A percentile compares a stretch with the other conserved stretches of the same genome.
Evolutionary conservation across 2,888 invertebrate genomes (phyloP).

Genomic region (Calameuta idolon): DNA sequence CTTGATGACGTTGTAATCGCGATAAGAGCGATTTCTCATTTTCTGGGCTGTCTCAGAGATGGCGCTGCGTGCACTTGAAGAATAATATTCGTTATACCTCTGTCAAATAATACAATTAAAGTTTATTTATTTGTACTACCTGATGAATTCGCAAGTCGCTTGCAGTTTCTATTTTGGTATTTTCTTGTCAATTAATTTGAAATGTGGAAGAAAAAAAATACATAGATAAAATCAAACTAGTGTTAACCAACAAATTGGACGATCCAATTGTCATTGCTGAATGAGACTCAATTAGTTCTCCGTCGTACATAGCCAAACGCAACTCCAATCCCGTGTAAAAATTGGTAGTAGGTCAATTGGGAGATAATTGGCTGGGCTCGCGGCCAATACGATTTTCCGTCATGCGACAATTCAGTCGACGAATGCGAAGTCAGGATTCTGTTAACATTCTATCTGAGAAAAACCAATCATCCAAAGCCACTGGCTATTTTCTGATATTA

Average conservation of each 20-base stretch:
- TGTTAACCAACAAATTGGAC: not conserved
- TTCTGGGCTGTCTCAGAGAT: not conserved
- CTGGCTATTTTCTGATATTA: not conserved
- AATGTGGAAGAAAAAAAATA: not conserved
- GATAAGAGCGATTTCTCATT: not conserved
- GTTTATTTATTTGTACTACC: not conserved
- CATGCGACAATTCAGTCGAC: not conserved
- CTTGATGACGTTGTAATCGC: not conserved
- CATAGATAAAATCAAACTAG: not conserved
- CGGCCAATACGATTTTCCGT: not conserved
- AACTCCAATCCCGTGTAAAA: not conserved
- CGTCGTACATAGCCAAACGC: not conserved
- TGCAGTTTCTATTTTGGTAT: not conserved
- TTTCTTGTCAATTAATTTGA: not conserved
- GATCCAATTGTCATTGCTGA: not conserved
- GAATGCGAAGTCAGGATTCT: not conserved
- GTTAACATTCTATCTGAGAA: not conserved
- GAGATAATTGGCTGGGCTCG: not conserved
- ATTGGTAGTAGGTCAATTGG: not conserved
- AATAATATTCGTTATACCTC: not conserved
- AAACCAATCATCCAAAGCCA: not conserved
- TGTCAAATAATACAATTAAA: not conserved
- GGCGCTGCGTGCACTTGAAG: not conserved
- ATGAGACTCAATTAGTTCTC: not conserved
- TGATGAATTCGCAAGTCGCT: not conserved